Evolutionary conservation across 2,113 vertebrate species (phyloP).

Genomic region (Merops nubicus): DNA sequence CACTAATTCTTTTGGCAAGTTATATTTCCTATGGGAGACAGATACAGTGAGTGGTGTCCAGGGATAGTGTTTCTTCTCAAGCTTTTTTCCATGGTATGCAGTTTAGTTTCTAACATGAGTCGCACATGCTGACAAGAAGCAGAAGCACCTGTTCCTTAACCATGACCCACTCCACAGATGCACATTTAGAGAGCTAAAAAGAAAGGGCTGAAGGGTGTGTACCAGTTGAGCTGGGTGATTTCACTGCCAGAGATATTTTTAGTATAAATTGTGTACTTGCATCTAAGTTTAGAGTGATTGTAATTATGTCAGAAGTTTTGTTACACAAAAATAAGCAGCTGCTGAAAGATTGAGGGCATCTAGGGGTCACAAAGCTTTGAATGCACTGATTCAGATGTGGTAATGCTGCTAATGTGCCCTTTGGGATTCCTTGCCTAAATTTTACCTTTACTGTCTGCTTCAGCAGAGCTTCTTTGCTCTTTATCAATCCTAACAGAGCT

Average conservation of each 20-base stretch:
- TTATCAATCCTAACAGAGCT: neutral
- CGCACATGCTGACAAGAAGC: neutral
- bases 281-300: slow-evolving; percentile 29
- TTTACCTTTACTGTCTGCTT: neutral
- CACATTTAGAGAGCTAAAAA: neutral
- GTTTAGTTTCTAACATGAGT: neutral
- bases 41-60: neutral
- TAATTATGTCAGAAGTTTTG: slow-evolving; percentile 42
- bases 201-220: neutral
- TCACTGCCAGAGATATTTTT: slow-evolving; percentile 16
- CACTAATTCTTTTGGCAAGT: neutral
- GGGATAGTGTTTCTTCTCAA: slow-evolving; percentile 3
- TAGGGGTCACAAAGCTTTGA: neutral
- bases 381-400: neutral
- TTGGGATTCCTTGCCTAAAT: neutral
- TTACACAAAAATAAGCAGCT: slow-evolving; percentile 38
- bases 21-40: neutral
- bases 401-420: neutral
- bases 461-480: neutral
- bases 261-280: neutral
- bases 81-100: neutral
- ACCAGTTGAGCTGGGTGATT: neutral
- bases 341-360: neutral
- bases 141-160: slow-evolving; percentile 19
- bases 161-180: neutral